Evolutionary conservation across 1,140 invertebrate species (phyloP), one percentile per base, ranked within the genome.

Genomic region (Heterodera schachtii): DNA sequence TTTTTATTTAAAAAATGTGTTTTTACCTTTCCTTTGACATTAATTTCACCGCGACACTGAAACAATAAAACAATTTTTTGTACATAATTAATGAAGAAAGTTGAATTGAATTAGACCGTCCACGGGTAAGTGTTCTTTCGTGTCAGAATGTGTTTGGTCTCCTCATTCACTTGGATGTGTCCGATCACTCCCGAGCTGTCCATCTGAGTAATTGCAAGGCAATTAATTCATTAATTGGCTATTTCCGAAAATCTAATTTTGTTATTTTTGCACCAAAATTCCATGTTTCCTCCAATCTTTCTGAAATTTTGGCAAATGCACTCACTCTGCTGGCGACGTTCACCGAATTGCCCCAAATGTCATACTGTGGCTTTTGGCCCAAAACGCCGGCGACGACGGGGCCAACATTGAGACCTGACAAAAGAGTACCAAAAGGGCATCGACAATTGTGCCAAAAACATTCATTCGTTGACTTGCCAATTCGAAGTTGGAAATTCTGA

Each of bases 291-390:
- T 21, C 64, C 52, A 57, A 5, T 44, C 19, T 47, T 16, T n/a
- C 16, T 19, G 9, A 21, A 3, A 67, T 31, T 57, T 41, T 44
- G 31, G 13, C 52, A 75, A n/a, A 75, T 75, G 8, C 13, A 64
- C 69, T 46, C 96, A 98, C 98, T 47, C 96, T 91, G 9, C 95
- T 97, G 2, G 95, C 95, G 3, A 98, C 95, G 90, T 98, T 98
- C 0, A 98, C 96, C 0, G 96, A 96, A 90, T 98, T 98, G 3
- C 96, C 95, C 96, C 96, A 98, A 85, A 97, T 98, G 87, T 98
- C 97, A 91, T 98, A 98, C 87, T 98, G 96, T 0, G 96, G 97
- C 89, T 98, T 98, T 89, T 96, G 95, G 0, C 96, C 96, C 43
- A 98, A 95, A 13, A 98, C 96, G 21, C 96, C 96, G 11, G 95